phyloP scores from a whole-genome alignment of 2,113 vertebrate species.

The Muntiacus muntjak region DNA sequence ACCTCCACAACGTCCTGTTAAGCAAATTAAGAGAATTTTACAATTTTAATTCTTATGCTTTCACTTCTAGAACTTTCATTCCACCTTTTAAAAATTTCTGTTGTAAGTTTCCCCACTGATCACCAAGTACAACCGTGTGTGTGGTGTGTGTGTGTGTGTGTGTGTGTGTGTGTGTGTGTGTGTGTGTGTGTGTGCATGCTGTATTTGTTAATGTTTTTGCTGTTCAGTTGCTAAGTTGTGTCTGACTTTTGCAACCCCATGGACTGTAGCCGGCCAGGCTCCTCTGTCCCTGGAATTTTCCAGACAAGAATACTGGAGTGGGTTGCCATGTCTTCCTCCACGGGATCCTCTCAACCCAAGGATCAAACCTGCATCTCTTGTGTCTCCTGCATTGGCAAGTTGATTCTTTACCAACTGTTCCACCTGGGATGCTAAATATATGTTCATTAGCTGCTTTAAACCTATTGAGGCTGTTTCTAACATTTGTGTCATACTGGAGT shows the following conservation, averaged over 20 bases:
- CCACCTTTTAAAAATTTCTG: neutral
- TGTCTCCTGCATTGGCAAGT: neutral
- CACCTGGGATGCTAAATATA: neutral
- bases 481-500: neutral
- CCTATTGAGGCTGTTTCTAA: neutral
- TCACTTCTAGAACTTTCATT: neutral
- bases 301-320: neutral
- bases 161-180: neutral
- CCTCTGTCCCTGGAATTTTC: neutral
- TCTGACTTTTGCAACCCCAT: neutral
- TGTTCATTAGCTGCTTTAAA: neutral
- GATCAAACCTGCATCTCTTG: neutral
- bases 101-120: neutral
- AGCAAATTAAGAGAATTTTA: neutral
- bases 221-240: neutral
- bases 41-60: neutral
- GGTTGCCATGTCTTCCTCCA: neutral
- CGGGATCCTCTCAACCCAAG: neutral
- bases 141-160: neutral
- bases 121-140: rapidly evolving
- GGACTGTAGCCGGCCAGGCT: neutral
- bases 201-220: neutral
- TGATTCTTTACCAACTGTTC: neutral
- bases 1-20: neutral
- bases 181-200: neutral